phyloP scores from a whole-genome alignment of 1,140 invertebrate genomes.

The Drosophila funebris region DNA sequence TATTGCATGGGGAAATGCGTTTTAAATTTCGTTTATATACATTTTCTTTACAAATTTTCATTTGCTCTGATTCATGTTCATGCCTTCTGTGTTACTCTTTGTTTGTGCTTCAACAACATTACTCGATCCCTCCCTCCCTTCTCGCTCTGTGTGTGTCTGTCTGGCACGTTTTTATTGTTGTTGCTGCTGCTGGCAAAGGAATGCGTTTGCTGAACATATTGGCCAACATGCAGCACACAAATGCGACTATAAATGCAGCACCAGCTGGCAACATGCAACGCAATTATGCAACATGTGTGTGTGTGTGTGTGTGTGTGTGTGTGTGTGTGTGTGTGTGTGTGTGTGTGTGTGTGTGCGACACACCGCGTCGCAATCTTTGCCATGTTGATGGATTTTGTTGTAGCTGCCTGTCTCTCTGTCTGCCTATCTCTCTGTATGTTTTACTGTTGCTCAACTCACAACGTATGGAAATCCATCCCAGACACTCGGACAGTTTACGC shows the following conservation, averaged over 20 bases:
- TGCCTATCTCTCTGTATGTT: not conserved
- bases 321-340: conserved; percentile 20
- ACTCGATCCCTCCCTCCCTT: not conserved
- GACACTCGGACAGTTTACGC: conserved; percentile 31
- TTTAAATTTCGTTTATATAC: conserved; percentile 65
- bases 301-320: conserved; percentile 31
- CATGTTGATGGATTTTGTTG: conserved; percentile 24
- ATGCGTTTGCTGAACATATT: conserved; percentile 55
- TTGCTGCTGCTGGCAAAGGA: conserved; percentile 23
- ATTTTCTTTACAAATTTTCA: conserved; percentile 45
- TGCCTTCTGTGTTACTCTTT: conserved; percentile 24
- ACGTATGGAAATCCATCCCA: conserved; percentile 12
- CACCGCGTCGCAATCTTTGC: conserved; percentile 30
- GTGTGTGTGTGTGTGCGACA: conserved; percentile 36
- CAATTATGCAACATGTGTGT: conserved; percentile 75
- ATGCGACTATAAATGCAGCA: conserved; percentile 49
- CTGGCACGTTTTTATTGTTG: conserved; percentile 1
- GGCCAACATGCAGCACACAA: conserved; percentile 59
- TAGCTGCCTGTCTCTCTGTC: conserved; percentile 18
- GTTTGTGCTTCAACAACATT: conserved; percentile 21
- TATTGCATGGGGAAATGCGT: conserved; percentile 24
- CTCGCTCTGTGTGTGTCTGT: not conserved
- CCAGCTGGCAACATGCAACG: conserved; percentile 66
- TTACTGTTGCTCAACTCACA: not conserved
- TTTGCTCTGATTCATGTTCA: conserved; percentile 29